Conservation (phyloP, 2,888 invertebrate species). For the Cerceris rybyensis region DNA sequence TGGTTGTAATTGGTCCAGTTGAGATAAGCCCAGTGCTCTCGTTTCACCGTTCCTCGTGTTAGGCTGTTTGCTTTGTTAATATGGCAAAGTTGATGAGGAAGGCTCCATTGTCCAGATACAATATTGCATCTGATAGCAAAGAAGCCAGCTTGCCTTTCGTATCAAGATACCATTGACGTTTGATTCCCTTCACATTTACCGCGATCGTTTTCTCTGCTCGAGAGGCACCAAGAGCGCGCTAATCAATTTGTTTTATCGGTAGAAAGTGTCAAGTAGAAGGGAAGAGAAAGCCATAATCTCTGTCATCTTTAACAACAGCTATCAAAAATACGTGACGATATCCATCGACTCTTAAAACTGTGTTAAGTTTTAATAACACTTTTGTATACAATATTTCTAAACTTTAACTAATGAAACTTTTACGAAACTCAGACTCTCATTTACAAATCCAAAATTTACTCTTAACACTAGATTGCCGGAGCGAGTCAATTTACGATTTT, state of each 20-base stretch:
- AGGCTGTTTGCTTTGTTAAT: constrained; percentile 71
- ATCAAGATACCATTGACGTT: constrained; percentile 23
- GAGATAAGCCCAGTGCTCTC: constrained; percentile 63
- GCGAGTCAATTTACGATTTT: too few species aligned
- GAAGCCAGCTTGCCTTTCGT: constrained; percentile 16
- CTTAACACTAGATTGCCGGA: too few species aligned
- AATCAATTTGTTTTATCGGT: constrained; percentile 51
- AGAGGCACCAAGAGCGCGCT: neutral
- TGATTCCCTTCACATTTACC: constrained; percentile 13
- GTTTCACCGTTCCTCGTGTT: constrained; percentile 31
- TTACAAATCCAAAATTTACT: too few species aligned
- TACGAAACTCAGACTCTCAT: too few species aligned
- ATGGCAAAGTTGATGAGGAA: constrained; percentile 28
- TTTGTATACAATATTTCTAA: too few species aligned
- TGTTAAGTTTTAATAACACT: neutral
- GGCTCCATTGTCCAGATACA: constrained; percentile 56
- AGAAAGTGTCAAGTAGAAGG: constrained; percentile 43
- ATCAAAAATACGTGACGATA: neutral
- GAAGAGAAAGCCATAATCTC: constrained; percentile 29
- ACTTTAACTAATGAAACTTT: too few species aligned
- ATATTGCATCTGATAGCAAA: constrained; percentile 50
- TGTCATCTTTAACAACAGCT: constrained; percentile 12
- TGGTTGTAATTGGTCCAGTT: constrained; percentile 70
- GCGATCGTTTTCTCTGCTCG: constrained; percentile 12
- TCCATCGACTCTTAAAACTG: constrained; percentile 20